Evolutionary conservation across 2,888 invertebrate species (phyloP), one percentile per base, ranked within the genome.

Genomic region (Drosophila robusta): DNA sequence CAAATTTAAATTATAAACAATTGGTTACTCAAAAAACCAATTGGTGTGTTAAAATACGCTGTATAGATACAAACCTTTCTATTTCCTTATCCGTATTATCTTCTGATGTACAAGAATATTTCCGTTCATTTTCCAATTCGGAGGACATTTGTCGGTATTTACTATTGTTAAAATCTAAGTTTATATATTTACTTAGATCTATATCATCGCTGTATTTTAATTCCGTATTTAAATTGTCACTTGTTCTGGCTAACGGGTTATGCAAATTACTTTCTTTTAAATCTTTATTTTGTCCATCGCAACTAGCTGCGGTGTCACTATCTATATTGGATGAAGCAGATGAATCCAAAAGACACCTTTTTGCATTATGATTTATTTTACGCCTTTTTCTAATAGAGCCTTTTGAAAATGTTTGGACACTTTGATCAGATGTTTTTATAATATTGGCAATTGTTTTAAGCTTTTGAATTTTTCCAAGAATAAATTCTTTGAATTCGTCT

Each of bases 1-100:
- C 9, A 29, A 29, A 29, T 29, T 9, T 9, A 3, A 29, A 9
- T 29, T 29, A 2, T 29, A 29, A 29, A 8, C 29, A 29, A 29
- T 29, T 29, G 8, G 1, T 26, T 26, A 26, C 9, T 5, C 6
- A 6, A 9, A 12, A 12, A 7, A 14, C n/a, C 8, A 38, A 44
- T 42, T 32, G 11, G 5, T 39, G 42, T 4, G 9, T 41, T 4
- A 8, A 29, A 11, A 18, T 1, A 11, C 5, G 3, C 22, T 12
- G 2, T 16, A 16, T 12, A 3, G 1, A 4, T 16, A 70, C 73
- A 62, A 61, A 91, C 91, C 90, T 80, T 41, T 91, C 87, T 16
- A 91, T 91, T 83, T 91, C 91, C 47, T 89, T 91, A 44, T 91
- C 91, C 4, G 85, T 75, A 42, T 85, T 78, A 51, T 89, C 88